Base-by-base conservation (phyloP, 2,888 invertebrate genomes). In the Holacanthella duospinosa region DNA sequence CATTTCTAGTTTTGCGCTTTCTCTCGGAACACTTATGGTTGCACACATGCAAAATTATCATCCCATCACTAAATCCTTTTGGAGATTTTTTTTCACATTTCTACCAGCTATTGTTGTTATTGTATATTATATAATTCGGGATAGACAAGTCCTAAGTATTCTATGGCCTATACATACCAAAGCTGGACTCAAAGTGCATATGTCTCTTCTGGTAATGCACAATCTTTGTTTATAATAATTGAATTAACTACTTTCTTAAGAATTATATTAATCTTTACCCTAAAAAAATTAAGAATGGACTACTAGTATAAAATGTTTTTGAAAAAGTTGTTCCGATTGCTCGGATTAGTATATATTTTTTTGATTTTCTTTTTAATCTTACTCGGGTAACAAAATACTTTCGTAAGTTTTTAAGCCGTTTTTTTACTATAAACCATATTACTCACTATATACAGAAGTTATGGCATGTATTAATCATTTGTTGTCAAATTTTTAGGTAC, bases 1-100 rank as follows among this genome's bases (percentile, higher is more conserved):
- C 26, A 68, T 71, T 24, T 68, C 68, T 54, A 70, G 68, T 53
- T 24, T 68, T 25, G 29, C 68, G 1, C 59, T 71, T 1, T 71
- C 71, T 1, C 29, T 69, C 27, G 69, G 69, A 29, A 69, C 71
- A 9, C 44, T 68, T 60, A 69, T 71, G 67, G 71, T 71, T 4
- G 66, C 68, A 6, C 29, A 64, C 59, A 68, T 71, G 69, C 62
- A 65, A n/a, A 65, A 69, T 0, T 71, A 64, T 57, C 68, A 71
- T 55, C 71, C 71, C 0, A 67, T 71, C 12, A 69, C 69, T 43
- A 71, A 65, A 58, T 63, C 63, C 48, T 62, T 65, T 16, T 36
- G 36, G 36, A 36, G 36, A 36, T 36, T 36, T 16, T 16, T 36
- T 16, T 36, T 36, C 36, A 71, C 71, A 4, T 69, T 71, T 60